Base-by-base conservation (phyloP, 2,888 invertebrate species). In the Dugesia japonica region DNA sequence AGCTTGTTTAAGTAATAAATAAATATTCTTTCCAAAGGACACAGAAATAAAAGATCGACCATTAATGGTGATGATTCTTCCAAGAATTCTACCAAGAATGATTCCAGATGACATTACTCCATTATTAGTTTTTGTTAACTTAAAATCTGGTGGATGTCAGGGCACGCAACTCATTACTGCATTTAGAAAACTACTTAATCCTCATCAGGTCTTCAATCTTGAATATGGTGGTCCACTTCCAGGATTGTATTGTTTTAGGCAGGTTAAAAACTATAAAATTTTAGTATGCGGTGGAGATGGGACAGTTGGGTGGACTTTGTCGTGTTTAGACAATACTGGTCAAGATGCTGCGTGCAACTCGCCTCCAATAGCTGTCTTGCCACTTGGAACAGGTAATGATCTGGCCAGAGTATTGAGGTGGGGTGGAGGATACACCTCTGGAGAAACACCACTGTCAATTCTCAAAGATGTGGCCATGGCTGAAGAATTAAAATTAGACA, bases 261-360 rank as follows among this genome's bases (percentile, higher is more conserved):
- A 97, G 87, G 92, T 99, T 84, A 90, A 91, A 82, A 91, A 95
- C 87, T 98, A 98, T 87, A 94, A 94, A 87, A 98, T 99, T 84
- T 88, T 99, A 84, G 98, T 98, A 79, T 99, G 98, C 86, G 98
- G 98, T 77, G 98, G 98, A 17, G 98, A 99, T 85, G 98, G 98
- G 79, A 98, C 98, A 76, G 94, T 99, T 82, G 98, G 98, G 79
- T 98, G 98, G 85, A 97, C 98, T 80, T 88, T 99, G 81, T 97
- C 98, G 86, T 99, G 98, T 87, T 88, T 99, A 82, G 98, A 99
- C 87, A 98, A 98, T 86, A 98, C 98, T 28, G 97, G 98, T 38
- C 84, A 98, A 87, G 98, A 99, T 87, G 95, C 95, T 80, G 92
- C 93, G 86, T 99, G 98, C 85, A 93, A 93, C 81, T 94, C 94